Evolutionary conservation across 2,888 invertebrate genomes (phyloP), one percentile per base, ranked within the genome.

Genomic region (Eilema griseolum): DNA sequence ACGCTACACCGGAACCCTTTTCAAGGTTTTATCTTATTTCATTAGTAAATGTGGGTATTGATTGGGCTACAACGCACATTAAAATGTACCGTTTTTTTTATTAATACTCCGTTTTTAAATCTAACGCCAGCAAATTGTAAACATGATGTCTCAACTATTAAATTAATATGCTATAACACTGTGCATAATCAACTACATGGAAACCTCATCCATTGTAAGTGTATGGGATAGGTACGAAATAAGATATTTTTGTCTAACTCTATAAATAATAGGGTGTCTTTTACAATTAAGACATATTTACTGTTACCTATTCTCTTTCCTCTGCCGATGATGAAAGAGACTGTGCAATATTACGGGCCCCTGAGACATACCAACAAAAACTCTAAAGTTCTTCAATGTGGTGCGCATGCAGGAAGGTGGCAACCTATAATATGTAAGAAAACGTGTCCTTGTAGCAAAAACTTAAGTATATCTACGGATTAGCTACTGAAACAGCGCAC

Each of bases 401-500:
- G 46, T 20, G 7, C 3, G 16, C 46, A 14, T 46, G 20, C 20
- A 46, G 20, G 20, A 52, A n/a, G 52, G 5, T 52, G 20, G 52
- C 10, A 52, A 52, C 8, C 52, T 20, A 52, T 52, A 52, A 8
- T 8, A n/a, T n/a, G 10, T 10, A 52, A n/a, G n/a, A n/a, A 52
- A 5, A n/a, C 52, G 52, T 52, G 52, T n/a, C n/a, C 52, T 52
- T 10, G 8, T 52, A 28, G 14, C 8, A 52, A 64, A 62, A 52
- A 52, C 46, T 64, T 2, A 33, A 24, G 14, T 52, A 26, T 33
- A 28, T 41, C 57, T 64, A 23, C 28, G 69, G 78, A 80, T 84
- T 78, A 80, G 76, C 72, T 33, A 69, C 62, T 67, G 68, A 68
- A 81, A 76, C 76, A 80, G 33, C 16, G 28, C 24, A 28, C n/a